phyloP scores from a whole-genome alignment of 2,113 vertebrate species.

The Cepphus grylle region DNA sequence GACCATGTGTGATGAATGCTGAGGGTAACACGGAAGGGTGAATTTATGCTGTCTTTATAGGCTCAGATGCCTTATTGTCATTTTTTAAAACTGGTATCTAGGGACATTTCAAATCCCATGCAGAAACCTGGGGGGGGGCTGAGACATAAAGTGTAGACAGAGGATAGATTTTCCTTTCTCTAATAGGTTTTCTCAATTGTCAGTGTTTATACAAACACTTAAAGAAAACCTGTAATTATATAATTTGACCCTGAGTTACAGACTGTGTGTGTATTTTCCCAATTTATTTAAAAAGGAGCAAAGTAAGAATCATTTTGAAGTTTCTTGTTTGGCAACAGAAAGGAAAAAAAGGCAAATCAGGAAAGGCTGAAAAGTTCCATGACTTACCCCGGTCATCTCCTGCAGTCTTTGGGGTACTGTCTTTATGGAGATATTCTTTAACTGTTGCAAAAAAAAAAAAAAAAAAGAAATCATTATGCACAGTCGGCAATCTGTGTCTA shows the following conservation, averaged over 20 bases:
- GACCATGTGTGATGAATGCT: neutral
- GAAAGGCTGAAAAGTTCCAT: neutral
- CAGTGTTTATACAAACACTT: neutral
- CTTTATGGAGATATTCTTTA: neutral
- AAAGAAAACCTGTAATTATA: constrained; percentile 56
- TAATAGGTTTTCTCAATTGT: neutral
- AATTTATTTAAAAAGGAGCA: neutral
- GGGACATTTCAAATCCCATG: neutral
- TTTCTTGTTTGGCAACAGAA: neutral
- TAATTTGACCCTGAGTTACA: neutral
- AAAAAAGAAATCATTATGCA: neutral
- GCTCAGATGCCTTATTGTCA: neutral
- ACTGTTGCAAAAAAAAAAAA: neutral
- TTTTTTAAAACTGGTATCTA: neutral
- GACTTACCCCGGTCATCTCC: neutral
- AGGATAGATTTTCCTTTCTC: constrained; percentile 50
- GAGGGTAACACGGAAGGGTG: neutral
- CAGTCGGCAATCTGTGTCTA: neutral
- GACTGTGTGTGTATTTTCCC: neutral
- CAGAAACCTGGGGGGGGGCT: neutral
- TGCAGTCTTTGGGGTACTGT: neutral
- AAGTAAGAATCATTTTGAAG: neutral
- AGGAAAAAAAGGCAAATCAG: neutral
- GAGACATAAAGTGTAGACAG: neutral
- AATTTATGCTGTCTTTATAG: neutral